These are phyloP conservation scores for Octodon degus DNA, from an alignment of 2,113 vertebrate species.

Conservation along the genomic window DNA sequence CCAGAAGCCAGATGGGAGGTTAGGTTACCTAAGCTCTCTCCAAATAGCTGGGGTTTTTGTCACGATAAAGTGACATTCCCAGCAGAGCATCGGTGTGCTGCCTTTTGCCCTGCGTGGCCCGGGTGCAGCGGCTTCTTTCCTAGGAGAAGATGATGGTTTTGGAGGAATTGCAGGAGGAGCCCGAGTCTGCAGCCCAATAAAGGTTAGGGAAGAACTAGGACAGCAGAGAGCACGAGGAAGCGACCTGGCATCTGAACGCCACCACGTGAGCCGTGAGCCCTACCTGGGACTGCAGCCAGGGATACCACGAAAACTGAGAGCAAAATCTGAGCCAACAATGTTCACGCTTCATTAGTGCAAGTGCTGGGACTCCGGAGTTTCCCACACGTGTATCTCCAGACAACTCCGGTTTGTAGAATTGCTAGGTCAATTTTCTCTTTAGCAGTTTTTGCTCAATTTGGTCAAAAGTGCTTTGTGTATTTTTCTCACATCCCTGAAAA, in stretches of 20 bases:
- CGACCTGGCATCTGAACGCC: no score
- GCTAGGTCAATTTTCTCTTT: not conserved
- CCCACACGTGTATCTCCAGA: slow-evolving; percentile 30
- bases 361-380: not conserved
- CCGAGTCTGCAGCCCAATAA: not conserved
- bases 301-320: not conserved
- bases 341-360: not conserved
- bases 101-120: slow-evolving; percentile 47
- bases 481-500: not conserved
- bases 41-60: slow-evolving; percentile 76
- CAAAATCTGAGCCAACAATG: not conserved
- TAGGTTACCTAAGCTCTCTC: slow-evolving; percentile 71
- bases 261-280: not conserved
- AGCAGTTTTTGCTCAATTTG: not conserved
- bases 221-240: not conserved
- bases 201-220: not conserved
- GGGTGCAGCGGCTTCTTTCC: not conserved
- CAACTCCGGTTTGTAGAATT: not conserved
- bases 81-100: slow-evolving; percentile 61
- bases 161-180: not conserved
- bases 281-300: not conserved
- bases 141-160: not conserved
- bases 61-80: slow-evolving; percentile 67
- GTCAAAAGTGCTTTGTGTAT: not conserved
- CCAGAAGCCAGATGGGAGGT: slow-evolving; percentile 74